phyloP scores from a whole-genome alignment of 1,140 invertebrate genomes.

The Lethrus apterus region DNA sequence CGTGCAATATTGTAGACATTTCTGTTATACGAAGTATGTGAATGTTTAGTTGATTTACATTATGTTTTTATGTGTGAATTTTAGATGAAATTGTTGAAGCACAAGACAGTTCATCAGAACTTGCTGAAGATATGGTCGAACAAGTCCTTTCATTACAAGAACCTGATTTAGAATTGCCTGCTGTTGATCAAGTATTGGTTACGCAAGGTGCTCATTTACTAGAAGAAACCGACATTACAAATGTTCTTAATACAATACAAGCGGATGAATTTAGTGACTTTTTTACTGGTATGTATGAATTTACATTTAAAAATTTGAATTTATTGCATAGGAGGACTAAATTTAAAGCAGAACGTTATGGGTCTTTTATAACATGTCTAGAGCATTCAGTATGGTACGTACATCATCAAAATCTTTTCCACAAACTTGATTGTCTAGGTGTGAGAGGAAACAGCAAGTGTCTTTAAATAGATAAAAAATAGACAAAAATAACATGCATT shows the following conservation, averaged over 20 bases:
- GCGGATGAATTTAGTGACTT: constrained; percentile 88
- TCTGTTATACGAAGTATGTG: too few species aligned
- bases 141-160: constrained; percentile 38
- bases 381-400: not conserved
- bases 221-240: constrained; percentile 82
- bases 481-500: too few species aligned
- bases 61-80: too few species aligned
- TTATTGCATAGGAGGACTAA: not conserved
- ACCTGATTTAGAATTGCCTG: constrained; percentile 32
- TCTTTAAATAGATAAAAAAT: not conserved
- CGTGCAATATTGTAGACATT: constrained; percentile 1
- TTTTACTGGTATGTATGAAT: constrained; percentile 57
- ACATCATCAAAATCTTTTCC: too few species aligned
- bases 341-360: too few species aligned
- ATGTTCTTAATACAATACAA: constrained; percentile 81
- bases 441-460: too few species aligned
- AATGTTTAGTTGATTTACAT: too few species aligned
- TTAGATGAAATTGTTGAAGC: constrained; percentile 16
- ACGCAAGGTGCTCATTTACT: constrained; percentile 45
- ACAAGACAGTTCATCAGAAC: constrained; percentile 27
- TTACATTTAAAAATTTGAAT: not conserved
- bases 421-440: too few species aligned
- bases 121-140: constrained; percentile 39
- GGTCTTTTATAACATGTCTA: too few species aligned
- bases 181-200: constrained; percentile 28